These are phyloP conservation scores for Cyprinodon brontotheroides DNA, from an alignment of 2,113 vertebrate genomes.

Conservation along the genomic window DNA sequence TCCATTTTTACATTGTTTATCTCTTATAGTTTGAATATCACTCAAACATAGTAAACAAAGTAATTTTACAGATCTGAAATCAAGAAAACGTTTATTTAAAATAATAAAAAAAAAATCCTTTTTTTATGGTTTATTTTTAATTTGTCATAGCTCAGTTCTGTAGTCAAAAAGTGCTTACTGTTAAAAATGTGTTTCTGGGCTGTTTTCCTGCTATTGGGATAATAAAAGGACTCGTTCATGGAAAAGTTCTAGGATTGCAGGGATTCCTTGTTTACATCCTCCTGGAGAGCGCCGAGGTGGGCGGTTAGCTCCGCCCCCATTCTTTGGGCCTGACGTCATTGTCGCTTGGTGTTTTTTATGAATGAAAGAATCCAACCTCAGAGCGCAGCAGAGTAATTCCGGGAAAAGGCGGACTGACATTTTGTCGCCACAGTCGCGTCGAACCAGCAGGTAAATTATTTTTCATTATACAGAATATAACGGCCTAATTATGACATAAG, in stretches of 20 bases:
- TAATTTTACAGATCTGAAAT: background rate
- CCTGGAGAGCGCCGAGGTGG: conserved; percentile 70
- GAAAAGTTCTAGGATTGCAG: conserved; percentile 60
- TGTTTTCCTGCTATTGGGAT: conserved; percentile 29
- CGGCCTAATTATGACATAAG: background rate
- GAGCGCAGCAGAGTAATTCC: conserved; percentile 82
- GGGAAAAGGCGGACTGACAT: conserved; percentile 85
- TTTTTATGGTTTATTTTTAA: too few species aligned
- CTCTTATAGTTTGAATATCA: background rate
- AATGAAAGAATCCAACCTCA: conserved; percentile 83
- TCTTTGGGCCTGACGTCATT: conserved; percentile 81
- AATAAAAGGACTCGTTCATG: conserved; percentile 28
- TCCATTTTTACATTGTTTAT: background rate
- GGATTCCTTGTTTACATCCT: conserved; percentile 80
- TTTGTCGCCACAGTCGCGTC: conserved; percentile 74
- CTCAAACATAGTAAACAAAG: background rate
- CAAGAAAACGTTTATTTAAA: background rate
- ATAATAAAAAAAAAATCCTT: too few species aligned
- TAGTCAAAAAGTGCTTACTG: background rate
- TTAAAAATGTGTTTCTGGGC: background rate
- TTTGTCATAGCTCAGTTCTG: background rate
- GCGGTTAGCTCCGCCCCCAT: conserved; percentile 78
- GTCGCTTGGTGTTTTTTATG: conserved; percentile 83
- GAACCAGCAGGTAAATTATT: conserved; percentile 60
- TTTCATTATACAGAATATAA: background rate